A percentile compares a stretch with the other conserved stretches of the same genome.
phyloP scores from a whole-genome alignment of 1,140 invertebrate species.

The Magallana angulata region DNA sequence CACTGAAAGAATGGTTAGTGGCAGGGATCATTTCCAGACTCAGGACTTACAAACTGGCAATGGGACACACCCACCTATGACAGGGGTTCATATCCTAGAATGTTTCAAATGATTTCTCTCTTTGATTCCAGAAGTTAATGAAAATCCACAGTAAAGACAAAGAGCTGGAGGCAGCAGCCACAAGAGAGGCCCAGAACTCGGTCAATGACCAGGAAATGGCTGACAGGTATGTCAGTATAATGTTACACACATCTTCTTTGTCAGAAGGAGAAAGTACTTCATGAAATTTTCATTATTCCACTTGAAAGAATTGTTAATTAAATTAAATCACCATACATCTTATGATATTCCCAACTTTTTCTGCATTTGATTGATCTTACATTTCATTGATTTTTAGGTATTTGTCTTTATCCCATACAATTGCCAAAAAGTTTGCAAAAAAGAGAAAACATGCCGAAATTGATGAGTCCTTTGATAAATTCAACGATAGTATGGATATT shows the following conservation, averaged over 20 bases:
- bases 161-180: conserved; percentile 53
- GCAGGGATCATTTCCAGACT: too few relatives aligned
- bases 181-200: conserved; percentile 51
- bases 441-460: conserved; percentile 53
- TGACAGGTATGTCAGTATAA: conserved; percentile 42
- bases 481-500: not conserved
- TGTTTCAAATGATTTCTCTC: too few relatives aligned
- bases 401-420: conserved; percentile 54
- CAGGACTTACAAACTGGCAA: too few relatives aligned
- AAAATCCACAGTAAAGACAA: conserved; percentile 43
- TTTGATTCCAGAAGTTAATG: conserved; percentile 60
- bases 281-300: too few relatives aligned
- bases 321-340: too few relatives aligned
- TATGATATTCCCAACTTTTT: too few relatives aligned
- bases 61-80: too few relatives aligned
- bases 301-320: too few relatives aligned
- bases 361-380: not conserved
- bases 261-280: not conserved
- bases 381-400: conserved; percentile 49
- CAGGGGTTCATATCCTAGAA: too few relatives aligned
- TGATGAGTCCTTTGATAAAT: conserved; percentile 43
- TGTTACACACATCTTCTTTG: too few relatives aligned
- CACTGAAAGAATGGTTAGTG: too few relatives aligned
- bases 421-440: conserved; percentile 58
- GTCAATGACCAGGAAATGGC: conserved; percentile 63